Evolutionary conservation across 2,888 invertebrate species (phyloP), one percentile per base, ranked within the genome.

Genomic region (Chloromyia formosa): DNA sequence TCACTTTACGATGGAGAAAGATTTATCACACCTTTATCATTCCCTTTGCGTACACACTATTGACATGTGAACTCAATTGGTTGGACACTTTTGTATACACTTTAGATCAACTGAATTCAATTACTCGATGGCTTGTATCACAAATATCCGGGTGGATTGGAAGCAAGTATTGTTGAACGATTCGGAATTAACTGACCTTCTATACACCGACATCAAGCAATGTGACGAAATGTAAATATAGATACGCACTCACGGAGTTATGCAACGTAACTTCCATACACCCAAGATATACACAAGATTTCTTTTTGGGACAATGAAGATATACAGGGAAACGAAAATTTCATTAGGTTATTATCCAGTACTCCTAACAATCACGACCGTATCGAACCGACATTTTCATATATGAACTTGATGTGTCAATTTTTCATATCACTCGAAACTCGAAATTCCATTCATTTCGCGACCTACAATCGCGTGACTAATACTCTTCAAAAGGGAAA

Each of bases 381-480:
- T 35, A 35, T 35, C 27, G 2, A 35, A 35, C 27, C 27, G 27
- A 35, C 27, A 49, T 49, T n/a, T 49, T 10, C 16, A 49, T 10
- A 12, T 35, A 7, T n/a, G 16, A 49, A 49, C 49, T 49, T 49
- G 14, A 49, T 49, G 49, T 49, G 49, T 49, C 16, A n/a, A 10
- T 49, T n/a, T n/a, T 49, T 7, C 49, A 49, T 49, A 49, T n/a
- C 49, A 49, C 49, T 49, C 12, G 49, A 22, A 20, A 49, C 49
- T 49, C 12, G 49, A 22, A 20, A 12, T 42, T 35, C 27, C 66
- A 66, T 23, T 49, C 66, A 23, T 20, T 35, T n/a, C 66, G 23
- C 66, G 49, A 66, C 45, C 66, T 66, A 66, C 42, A 66, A 49
- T 49, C 49, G 10, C 66, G 66, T 49, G 14, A 14, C 62, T 62